These are phyloP conservation scores for Chloebia gouldiae DNA, from an alignment of 2,113 vertebrate species.

Conservation along the genomic window DNA sequence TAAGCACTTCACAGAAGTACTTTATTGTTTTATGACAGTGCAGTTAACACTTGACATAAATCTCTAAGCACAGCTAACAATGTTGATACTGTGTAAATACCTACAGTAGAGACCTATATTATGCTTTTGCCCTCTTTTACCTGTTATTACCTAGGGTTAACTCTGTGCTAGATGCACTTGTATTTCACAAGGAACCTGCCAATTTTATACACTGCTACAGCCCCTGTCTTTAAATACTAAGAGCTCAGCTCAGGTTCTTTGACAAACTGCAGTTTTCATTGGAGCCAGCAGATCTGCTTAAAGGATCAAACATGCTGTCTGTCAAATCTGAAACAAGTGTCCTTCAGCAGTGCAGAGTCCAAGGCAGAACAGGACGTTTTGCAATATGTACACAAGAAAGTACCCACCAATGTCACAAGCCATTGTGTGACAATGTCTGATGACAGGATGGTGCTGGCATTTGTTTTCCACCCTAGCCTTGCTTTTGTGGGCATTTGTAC, in stretches of 20 bases:
- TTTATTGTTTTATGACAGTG: conserved; percentile 52
- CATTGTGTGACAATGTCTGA: rapidly evolving
- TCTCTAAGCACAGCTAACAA: conserved; percentile 3
- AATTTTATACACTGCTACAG: neutral
- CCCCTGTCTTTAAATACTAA: neutral
- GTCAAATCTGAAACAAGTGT: neutral
- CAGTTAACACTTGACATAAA: conserved; percentile 45
- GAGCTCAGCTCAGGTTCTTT: neutral
- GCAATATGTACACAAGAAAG: neutral
- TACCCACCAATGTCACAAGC: neutral
- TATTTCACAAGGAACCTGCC: neutral
- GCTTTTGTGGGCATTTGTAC: neutral
- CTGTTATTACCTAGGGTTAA: neutral
- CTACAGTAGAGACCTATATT: neutral
- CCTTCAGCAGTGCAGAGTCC: neutral
- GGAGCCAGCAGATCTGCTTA: neutral
- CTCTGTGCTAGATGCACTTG: neutral
- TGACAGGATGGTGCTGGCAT: neutral
- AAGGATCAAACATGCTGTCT: neutral
- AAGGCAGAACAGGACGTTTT: neutral
- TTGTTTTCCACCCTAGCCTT: neutral
- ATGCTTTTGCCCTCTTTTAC: neutral
- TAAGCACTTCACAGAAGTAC: conserved; percentile 35
- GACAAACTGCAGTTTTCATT: neutral
- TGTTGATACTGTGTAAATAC: conserved; percentile 34